phyloP scores from a whole-genome alignment of 2,797 vertebrate genomes.

The Ctenopoma multispine region DNA sequence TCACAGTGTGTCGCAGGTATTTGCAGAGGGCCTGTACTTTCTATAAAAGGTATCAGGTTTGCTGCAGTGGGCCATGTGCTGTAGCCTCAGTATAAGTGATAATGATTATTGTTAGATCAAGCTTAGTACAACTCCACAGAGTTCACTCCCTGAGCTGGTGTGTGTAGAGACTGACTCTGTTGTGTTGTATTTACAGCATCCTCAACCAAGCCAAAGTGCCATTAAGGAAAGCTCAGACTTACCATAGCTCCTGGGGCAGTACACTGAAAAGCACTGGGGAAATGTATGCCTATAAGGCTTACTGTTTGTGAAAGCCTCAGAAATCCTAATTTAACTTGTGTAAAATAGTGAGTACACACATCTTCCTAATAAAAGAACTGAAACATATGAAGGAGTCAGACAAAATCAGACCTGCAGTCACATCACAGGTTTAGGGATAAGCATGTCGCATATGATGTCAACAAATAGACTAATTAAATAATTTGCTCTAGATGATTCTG shows the following conservation, averaged over 20 bases:
- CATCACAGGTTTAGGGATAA: not conserved
- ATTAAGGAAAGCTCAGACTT: conserved; percentile 48
- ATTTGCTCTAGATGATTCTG: not conserved
- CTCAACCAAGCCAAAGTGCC: conserved; percentile 42
- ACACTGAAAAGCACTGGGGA: conserved; percentile 32
- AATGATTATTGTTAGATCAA: conserved; percentile 25
- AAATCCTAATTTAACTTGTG: conserved; percentile 46
- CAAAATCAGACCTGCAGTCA: conserved; percentile 2
- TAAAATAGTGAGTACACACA: conserved; percentile 27
- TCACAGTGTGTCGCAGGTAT: conserved; percentile 39
- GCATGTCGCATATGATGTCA: not conserved
- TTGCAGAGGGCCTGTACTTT: conserved; percentile 30
- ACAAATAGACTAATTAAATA: not conserved
- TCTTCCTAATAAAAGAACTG: not conserved
- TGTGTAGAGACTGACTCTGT: conserved; percentile 13
- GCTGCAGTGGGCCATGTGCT: conserved; percentile 33
- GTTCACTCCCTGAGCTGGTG: conserved; percentile 9
- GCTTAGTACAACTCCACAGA: conserved; percentile 12
- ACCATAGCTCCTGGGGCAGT: conserved; percentile 45
- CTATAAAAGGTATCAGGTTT: conserved; percentile 28
- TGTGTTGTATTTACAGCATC: conserved; percentile 39
- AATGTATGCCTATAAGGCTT: conserved; percentile 23
- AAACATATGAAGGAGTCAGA: conserved; percentile 10
- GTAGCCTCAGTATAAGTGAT: conserved; percentile 7
- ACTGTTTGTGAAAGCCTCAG: conserved; percentile 44